phyloP scores from a whole-genome alignment of 1,140 invertebrate genomes.

The Cyphomyrmex costatus region DNA sequence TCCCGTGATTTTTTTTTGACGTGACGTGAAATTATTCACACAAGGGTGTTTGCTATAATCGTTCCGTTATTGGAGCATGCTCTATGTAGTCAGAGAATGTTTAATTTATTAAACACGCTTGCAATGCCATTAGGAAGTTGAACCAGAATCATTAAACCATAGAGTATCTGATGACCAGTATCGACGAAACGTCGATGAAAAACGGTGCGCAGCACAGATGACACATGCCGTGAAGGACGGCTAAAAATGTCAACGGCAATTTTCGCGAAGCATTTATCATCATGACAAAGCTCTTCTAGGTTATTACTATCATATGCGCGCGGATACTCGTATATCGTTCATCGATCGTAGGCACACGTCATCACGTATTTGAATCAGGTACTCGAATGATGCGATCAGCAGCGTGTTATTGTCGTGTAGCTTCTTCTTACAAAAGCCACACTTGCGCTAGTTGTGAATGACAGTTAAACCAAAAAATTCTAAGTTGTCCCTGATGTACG shows the following conservation, averaged over 20 bases:
- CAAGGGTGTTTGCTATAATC: slow-evolving; percentile 3
- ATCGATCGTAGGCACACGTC: slow-evolving; percentile 31
- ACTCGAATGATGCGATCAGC: slow-evolving; percentile 57
- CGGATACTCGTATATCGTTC: background rate
- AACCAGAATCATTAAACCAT: slow-evolving; percentile 8
- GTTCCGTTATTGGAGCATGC: background rate
- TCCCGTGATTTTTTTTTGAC: background rate
- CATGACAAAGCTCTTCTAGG: background rate
- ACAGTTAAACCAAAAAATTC: slow-evolving; percentile 62
- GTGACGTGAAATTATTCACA: slow-evolving; percentile 12
- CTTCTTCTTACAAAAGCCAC: slow-evolving; percentile 65
- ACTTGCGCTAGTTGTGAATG: slow-evolving; percentile 70
- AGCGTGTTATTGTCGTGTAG: slow-evolving; percentile 69
- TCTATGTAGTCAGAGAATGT: background rate
- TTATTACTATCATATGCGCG: slow-evolving; percentile 1
- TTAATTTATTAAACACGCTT: slow-evolving; percentile 33
- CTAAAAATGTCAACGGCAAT: slow-evolving; percentile 26
- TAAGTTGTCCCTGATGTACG: slow-evolving; percentile 74
- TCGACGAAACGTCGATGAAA: slow-evolving; percentile 25
- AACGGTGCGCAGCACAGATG: background rate
- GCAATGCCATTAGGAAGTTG: slow-evolving; percentile 5
- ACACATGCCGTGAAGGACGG: background rate
- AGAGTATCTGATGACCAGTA: slow-evolving; percentile 7
- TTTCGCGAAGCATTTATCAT: slow-evolving; percentile 26
- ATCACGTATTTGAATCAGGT: slow-evolving; percentile 50